Evolutionary conservation across 2,113 vertebrate species (phyloP).

Genomic region (Equus przewalskii): DNA sequence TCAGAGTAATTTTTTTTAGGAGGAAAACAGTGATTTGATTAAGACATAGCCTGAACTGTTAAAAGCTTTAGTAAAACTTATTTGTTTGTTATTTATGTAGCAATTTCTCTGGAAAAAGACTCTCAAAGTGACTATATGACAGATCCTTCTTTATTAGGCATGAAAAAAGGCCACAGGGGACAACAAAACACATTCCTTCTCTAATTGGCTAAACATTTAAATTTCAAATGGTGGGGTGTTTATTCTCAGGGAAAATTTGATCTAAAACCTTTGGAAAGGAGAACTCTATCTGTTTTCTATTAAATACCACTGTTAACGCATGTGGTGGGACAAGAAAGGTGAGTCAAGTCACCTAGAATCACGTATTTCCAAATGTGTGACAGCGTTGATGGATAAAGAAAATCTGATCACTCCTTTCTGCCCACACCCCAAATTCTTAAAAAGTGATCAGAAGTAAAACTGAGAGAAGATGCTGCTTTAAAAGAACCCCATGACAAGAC

Average conservation of each 20-base stretch:
- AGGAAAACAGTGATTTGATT: neutral
- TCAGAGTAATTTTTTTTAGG: neutral
- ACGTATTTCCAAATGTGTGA: neutral
- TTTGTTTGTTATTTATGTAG: neutral
- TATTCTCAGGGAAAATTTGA: neutral
- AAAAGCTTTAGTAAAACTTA: neutral
- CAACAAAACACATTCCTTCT: neutral
- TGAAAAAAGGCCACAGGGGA: neutral
- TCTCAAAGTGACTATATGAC: neutral
- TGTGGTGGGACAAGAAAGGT: neutral
- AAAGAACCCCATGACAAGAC: neutral
- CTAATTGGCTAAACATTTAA: neutral
- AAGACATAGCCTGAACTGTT: neutral
- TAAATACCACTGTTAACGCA: neutral
- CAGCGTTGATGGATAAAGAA: neutral
- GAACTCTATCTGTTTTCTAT: neutral
- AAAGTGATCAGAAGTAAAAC: conserved; percentile 53
- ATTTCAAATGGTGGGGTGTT: neutral
- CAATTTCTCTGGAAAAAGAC: conserved; percentile 16
- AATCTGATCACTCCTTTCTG: neutral
- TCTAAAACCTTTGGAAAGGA: neutral
- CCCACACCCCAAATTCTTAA: neutral
- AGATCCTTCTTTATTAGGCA: neutral
- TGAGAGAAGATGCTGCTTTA: neutral
- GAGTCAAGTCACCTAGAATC: neutral